Evolutionary conservation across 2,797 vertebrate genomes (phyloP).

Genomic region (Streptopelia turtur): DNA sequence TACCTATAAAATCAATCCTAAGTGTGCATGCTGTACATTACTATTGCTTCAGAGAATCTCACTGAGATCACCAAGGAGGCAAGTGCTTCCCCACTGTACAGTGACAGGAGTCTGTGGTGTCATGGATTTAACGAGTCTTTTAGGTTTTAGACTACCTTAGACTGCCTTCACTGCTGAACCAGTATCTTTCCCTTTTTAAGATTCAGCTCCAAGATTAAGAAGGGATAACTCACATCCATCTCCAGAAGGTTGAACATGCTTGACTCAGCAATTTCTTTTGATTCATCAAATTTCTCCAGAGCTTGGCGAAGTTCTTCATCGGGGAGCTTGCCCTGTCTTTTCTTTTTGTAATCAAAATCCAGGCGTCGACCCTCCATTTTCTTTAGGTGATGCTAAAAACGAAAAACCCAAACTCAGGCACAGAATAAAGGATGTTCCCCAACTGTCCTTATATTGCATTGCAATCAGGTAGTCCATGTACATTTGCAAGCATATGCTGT

Average conservation of each 20-base stretch:
- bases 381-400: slow-evolving; percentile 93
- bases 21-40: not conserved
- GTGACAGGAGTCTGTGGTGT: not conserved
- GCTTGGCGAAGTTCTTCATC: slow-evolving; percentile 96
- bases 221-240: slow-evolving; percentile 87
- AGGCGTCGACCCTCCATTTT: slow-evolving; percentile 94
- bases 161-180: not conserved
- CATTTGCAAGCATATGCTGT: not conserved
- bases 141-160: not conserved
- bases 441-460: not conserved
- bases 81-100: not conserved
- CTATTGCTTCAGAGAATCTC: not conserved
- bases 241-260: slow-evolving; percentile 99
- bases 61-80: not conserved
- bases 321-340: slow-evolving; percentile 94
- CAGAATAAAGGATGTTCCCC: not conserved
- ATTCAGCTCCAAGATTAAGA: not conserved
- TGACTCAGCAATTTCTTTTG: slow-evolving; percentile 95
- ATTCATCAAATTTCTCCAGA: slow-evolving; percentile 97
- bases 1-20: not conserved
- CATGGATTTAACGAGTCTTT: not conserved
- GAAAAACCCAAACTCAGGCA: not conserved
- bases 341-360: slow-evolving; percentile 99
- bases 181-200: not conserved
- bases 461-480: not conserved